A percentile compares a stretch with the other conserved stretches of the same genome.
These are phyloP conservation scores for Taeniopygia guttata DNA, from an alignment of 2,797 vertebrate genomes.

Conservation along the genomic window DNA sequence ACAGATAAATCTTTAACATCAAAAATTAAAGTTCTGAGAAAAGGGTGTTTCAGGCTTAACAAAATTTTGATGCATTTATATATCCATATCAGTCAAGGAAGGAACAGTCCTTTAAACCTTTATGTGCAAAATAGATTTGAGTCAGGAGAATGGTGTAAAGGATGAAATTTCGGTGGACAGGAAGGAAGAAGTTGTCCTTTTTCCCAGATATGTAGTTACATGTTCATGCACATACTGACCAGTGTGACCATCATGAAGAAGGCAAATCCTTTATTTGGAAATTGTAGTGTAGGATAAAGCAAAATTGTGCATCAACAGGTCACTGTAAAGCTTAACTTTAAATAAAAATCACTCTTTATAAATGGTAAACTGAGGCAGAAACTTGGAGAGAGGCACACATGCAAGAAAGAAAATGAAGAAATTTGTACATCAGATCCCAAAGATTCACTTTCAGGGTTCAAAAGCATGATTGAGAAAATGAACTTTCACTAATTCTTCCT, in stretches of 20 bases:
- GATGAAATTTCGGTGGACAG: not conserved
- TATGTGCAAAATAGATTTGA: not conserved
- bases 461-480: not conserved
- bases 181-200: not conserved
- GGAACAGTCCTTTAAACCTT: not conserved
- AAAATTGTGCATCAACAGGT: not conserved
- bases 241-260: not conserved
- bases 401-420: not conserved
- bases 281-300: not conserved
- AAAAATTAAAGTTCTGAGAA: conserved; percentile 46
- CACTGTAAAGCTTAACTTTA: not conserved
- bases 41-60: not conserved
- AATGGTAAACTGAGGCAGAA: not conserved
- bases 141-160: not conserved
- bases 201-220: not conserved
- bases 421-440: not conserved
- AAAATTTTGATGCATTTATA: not conserved
- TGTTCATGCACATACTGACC: not conserved
- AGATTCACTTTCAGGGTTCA: not conserved
- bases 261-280: not conserved
- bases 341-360: not conserved
- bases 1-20: conserved; percentile 60
- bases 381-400: not conserved
- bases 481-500: not conserved
- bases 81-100: not conserved